Conservation (phyloP, 2,888 invertebrate genomes). For the Pelosia muscerda region DNA sequence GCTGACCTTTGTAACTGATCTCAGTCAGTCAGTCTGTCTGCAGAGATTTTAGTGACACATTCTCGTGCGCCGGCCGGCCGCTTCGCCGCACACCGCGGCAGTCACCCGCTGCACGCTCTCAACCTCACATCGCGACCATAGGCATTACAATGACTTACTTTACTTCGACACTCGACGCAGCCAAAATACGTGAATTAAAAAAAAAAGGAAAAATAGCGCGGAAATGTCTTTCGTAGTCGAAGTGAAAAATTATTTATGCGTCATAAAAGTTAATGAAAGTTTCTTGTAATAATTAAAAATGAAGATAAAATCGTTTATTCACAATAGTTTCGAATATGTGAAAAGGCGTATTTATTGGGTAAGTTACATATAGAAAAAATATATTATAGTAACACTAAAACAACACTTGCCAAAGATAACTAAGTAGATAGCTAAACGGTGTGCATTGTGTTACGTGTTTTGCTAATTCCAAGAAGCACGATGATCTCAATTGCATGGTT, state of each 20-base stretch:
- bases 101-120: slow-evolving; percentile 55
- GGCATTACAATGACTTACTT: slow-evolving; percentile 34
- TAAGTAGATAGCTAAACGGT: background rate
- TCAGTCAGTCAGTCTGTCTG: slow-evolving; percentile 25
- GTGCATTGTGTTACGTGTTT: slow-evolving; percentile 2
- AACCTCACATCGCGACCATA: slow-evolving; percentile 47
- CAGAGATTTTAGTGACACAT: slow-evolving; percentile 34
- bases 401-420: background rate
- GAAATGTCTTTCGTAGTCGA: slow-evolving; percentile 39
- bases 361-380: slow-evolving; percentile 48
- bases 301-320: slow-evolving; percentile 59
- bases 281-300: slow-evolving; percentile 46
- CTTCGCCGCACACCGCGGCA: slow-evolving; percentile 54
- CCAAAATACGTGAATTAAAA: slow-evolving; percentile 35
- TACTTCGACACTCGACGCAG: slow-evolving; percentile 12
- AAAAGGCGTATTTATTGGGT: slow-evolving; percentile 73
- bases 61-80: slow-evolving; percentile 40
- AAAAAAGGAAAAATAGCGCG: slow-evolving; percentile 28
- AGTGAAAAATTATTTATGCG: slow-evolving; percentile 10
- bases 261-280: slow-evolving; percentile 24
- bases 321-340: slow-evolving; percentile 62
- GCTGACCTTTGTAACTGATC: slow-evolving; percentile 34
- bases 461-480: slow-evolving; percentile 66
- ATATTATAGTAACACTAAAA: background rate
- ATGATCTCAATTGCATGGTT: slow-evolving; percentile 64